Evolutionary conservation across 1,140 invertebrate genomes (phyloP).

Genomic region (Pygmarrhopalites habei): DNA sequence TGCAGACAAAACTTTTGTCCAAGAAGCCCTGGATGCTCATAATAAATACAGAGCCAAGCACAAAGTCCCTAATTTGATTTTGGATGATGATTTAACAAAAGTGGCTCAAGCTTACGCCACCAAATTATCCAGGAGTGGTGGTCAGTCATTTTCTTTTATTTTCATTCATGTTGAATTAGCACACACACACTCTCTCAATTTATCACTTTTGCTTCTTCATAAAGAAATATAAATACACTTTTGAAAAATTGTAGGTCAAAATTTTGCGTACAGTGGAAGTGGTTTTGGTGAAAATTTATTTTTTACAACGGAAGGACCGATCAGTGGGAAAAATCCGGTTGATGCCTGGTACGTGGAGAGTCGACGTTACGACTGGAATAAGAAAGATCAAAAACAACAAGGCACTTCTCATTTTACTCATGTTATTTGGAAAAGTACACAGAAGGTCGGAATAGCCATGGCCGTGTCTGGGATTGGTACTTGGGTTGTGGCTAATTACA

Average conservation of each 20-base stretch:
- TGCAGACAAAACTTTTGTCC: background rate
- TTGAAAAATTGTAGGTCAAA: no score
- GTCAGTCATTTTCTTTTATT: no score
- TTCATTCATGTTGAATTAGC: no score
- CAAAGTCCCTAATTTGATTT: background rate
- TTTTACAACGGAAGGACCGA: background rate
- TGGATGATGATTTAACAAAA: background rate
- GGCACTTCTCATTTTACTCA: background rate
- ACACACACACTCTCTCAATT: no score
- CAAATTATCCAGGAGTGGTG: background rate
- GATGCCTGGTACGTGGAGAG: background rate
- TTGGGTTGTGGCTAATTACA: background rate
- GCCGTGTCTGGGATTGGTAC: background rate
- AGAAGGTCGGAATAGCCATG: background rate
- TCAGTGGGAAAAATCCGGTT: background rate
- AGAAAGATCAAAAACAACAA: background rate
- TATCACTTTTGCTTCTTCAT: no score
- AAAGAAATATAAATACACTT: no score
- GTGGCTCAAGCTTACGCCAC: background rate
- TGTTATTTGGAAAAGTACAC: background rate
- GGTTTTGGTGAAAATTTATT: background rate
- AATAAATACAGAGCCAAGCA: background rate
- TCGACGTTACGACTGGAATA: background rate
- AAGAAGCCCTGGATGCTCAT: constrained; percentile 1
- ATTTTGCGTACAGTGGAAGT: background rate